A percentile compares a stretch with the other conserved stretches of the same genome.
Conservation (phyloP, 2,888 invertebrate species). For the Cactoblastis cactorum region DNA sequence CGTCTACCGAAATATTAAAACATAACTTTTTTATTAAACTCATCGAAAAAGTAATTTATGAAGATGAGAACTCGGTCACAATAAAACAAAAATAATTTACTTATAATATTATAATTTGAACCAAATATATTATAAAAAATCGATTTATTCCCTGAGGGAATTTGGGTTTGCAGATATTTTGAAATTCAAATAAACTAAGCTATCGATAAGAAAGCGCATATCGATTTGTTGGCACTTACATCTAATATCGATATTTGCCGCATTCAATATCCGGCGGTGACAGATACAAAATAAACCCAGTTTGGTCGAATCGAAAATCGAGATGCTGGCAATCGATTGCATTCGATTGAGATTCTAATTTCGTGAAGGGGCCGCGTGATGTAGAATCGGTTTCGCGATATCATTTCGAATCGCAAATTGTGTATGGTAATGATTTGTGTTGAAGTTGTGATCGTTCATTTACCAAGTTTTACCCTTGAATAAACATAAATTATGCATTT, state of each 20-base stretch:
- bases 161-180: not conserved
- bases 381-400: not conserved
- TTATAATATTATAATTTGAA: too few relatives aligned
- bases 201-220: not conserved
- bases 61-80: too few relatives aligned
- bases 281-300: constrained; percentile 9
- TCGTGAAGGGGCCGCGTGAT: not conserved
- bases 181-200: not conserved
- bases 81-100: too few relatives aligned
- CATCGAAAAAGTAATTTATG: too few relatives aligned
- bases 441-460: not conserved
- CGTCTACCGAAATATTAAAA: too few relatives aligned
- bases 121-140: too few relatives aligned
- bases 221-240: not conserved
- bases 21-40: too few relatives aligned
- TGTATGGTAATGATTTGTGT: not conserved
- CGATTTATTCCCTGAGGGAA: not conserved
- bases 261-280: constrained; percentile 9
- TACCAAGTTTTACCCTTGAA: too few relatives aligned
- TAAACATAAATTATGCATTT: too few relatives aligned
- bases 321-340: constrained; percentile 3
- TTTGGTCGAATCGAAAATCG: constrained; percentile 4
- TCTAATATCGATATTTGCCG: constrained; percentile 5
- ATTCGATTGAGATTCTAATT: constrained; percentile 4
- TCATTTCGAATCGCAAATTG: not conserved